Conservation (phyloP, 2,888 invertebrate genomes). For the Hanleya hanleyi region DNA sequence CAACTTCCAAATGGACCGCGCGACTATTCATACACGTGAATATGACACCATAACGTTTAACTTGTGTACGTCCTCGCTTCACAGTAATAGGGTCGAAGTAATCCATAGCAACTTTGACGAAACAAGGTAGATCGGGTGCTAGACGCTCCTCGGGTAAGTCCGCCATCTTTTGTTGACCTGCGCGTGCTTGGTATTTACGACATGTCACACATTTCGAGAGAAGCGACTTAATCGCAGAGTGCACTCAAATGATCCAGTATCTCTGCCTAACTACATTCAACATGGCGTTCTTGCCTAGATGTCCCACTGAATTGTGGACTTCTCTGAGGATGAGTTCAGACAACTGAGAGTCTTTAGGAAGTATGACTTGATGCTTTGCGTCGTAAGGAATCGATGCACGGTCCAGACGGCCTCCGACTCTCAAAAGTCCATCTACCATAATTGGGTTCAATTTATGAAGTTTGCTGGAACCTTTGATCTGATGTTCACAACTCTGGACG, state of each 20-base stretch:
- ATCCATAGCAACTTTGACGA: too few species aligned
- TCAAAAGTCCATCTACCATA: background rate
- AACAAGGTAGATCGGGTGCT: too few species aligned
- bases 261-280: background rate
- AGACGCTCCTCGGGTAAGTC: too few species aligned
- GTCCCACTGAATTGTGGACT: background rate
- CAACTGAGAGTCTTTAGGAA: background rate
- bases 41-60: too few species aligned
- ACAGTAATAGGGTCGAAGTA: too few species aligned
- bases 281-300: background rate
- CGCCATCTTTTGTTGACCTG: constrained; percentile 2
- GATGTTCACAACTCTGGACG: too few species aligned
- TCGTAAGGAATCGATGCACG: background rate
- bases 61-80: too few species aligned
- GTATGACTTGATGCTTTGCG: background rate
- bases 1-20: too few species aligned
- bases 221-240: background rate
- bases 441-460: background rate
- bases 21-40: too few species aligned
- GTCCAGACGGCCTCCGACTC: background rate
- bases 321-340: background rate
- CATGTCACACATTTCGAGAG: background rate
- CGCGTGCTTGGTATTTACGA: background rate
- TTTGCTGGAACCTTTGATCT: too few species aligned
- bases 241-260: background rate